phyloP scores from a whole-genome alignment of 1,140 invertebrate genomes.

The Tetragonula clypearis region DNA sequence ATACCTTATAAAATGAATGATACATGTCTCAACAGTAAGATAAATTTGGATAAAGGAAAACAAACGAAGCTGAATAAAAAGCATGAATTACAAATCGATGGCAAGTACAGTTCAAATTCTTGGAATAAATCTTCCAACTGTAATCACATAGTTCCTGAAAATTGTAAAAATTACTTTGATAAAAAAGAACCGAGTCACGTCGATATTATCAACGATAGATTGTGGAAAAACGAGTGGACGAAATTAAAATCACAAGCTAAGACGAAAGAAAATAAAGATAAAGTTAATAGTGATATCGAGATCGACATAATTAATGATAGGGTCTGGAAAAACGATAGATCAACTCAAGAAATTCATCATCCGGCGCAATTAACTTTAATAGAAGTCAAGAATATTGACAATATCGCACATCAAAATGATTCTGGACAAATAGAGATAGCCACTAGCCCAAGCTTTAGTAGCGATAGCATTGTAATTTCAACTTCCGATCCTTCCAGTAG shows the following conservation, averaged over 20 bases:
- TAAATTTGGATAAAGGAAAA: conserved; percentile 59
- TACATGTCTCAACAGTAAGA: conserved; percentile 26
- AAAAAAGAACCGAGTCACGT: conserved; percentile 63
- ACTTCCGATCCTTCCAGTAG: conserved; percentile 79
- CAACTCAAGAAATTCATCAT: background rate
- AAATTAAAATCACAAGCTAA: conserved; percentile 48
- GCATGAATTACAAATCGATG: conserved; percentile 41
- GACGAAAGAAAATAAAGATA: conserved; percentile 30
- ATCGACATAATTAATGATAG: conserved; percentile 78
- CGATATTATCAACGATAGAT: conserved; percentile 78
- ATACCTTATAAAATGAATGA: conserved; percentile 8
- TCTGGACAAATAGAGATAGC: conserved; percentile 67
- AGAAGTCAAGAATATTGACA: conserved; percentile 73
- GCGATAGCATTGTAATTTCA: conserved; percentile 77
- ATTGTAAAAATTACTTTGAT: conserved; percentile 19
- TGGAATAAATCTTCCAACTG: conserved; percentile 49
- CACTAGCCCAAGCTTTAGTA: conserved; percentile 78
- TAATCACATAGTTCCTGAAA: conserved; percentile 24
- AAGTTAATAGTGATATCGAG: conserved; percentile 49
- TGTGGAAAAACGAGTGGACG: conserved; percentile 78
- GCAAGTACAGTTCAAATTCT: conserved; percentile 38
- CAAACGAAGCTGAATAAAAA: conserved; percentile 42
- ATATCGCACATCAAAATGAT: conserved; percentile 56
- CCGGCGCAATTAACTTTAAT: conserved; percentile 71
- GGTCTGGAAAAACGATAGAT: conserved; percentile 70